These are phyloP conservation scores for Sylvietta virens DNA, from an alignment of 2,113 vertebrate genomes.

Conservation along the genomic window DNA sequence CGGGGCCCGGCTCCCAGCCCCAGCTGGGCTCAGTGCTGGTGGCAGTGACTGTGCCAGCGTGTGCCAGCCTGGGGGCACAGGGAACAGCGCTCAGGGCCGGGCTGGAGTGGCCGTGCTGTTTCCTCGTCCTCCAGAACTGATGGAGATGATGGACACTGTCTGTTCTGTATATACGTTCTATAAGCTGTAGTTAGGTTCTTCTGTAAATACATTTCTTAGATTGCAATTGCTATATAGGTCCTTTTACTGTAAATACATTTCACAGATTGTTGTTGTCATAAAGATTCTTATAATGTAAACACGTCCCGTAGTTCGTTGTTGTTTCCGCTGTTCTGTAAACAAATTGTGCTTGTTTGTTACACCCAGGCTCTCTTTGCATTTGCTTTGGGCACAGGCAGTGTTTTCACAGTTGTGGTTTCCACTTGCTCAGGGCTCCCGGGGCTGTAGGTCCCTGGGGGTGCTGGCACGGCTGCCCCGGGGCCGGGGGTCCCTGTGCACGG, in stretches of 20 bases:
- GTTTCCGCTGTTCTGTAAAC: not conserved
- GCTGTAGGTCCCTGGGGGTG: not conserved
- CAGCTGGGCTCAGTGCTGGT: not conserved
- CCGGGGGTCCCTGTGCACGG: not conserved
- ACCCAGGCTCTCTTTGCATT: not conserved
- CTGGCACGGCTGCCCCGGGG: not conserved
- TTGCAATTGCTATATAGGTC: not conserved
- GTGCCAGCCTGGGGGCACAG: not conserved
- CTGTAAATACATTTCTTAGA: not conserved
- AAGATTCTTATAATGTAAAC: not conserved
- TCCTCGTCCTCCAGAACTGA: not conserved
- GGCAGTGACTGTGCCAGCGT: not conserved
- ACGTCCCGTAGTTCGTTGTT: rapidly evolving
- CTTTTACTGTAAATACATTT: not conserved
- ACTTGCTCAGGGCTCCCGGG: not conserved
- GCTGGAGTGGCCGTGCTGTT: not conserved
- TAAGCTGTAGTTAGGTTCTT: not conserved
- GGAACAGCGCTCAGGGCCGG: not conserved
- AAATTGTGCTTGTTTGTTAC: not conserved
- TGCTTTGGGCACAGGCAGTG: not conserved
- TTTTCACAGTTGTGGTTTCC: not conserved
- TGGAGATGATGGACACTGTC: not conserved
- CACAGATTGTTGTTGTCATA: not conserved
- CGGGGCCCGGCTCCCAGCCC: not conserved
- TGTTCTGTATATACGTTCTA: too few relatives aligned